Conservation (phyloP, 2,797 vertebrate species). For the Trachurus trachurus region DNA sequence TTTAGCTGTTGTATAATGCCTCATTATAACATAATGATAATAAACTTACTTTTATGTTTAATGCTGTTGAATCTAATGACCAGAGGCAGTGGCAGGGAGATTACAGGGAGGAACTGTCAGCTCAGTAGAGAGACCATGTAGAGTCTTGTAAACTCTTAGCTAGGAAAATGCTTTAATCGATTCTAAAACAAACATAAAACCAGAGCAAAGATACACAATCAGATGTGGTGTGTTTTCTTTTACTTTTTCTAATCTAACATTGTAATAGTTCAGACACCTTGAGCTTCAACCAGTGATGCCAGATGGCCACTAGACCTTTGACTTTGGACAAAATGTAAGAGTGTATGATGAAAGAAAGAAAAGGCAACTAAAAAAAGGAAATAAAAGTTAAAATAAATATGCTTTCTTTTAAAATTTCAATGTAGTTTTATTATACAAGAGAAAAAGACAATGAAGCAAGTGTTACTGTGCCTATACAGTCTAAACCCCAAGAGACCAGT, state of each 20-base stretch:
- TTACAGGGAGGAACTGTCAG: background rate
- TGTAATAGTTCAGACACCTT: background rate
- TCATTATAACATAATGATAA: background rate
- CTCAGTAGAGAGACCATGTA: background rate
- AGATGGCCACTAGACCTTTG: too few species aligned
- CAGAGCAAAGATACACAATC: background rate
- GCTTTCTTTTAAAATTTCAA: too few species aligned
- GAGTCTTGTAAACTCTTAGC: background rate
- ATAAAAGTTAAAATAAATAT: too few species aligned
- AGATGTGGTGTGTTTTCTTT: background rate
- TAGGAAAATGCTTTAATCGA: background rate
- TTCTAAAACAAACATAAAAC: background rate
- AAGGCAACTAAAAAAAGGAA: too few species aligned
- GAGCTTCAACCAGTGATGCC: too few species aligned
- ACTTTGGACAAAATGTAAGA: too few species aligned
- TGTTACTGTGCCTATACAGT: too few species aligned
- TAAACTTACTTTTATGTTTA: background rate
- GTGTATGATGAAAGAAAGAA: too few species aligned
- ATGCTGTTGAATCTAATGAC: background rate
- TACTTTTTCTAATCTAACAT: background rate
- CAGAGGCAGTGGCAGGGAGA: background rate
- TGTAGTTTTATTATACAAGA: too few species aligned
- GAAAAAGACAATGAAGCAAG: too few species aligned
- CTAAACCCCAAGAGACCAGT: too few species aligned
- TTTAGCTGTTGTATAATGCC: constrained; percentile 1